phyloP scores from a whole-genome alignment of 1,140 invertebrate species.

The Leptinotarsa undecemlineata region DNA sequence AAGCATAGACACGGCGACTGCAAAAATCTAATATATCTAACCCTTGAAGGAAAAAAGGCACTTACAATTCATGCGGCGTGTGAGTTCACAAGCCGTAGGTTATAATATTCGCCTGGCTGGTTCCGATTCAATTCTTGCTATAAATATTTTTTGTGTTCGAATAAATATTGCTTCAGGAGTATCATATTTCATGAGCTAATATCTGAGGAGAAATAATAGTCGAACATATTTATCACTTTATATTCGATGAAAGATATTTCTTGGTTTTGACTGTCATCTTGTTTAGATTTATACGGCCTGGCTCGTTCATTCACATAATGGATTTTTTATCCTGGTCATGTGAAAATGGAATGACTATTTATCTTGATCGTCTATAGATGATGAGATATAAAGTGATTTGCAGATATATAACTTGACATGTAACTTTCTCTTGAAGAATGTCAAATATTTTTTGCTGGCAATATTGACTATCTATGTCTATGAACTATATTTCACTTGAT shows the following conservation, averaged over 20 bases:
- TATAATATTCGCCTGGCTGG: conserved; percentile 7
- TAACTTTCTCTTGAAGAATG: too few species aligned
- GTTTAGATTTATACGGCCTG: background rate
- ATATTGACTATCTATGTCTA: too few species aligned
- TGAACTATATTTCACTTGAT: too few species aligned
- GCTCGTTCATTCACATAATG: too few species aligned
- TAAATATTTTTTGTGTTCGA: conserved; percentile 10
- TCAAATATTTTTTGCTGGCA: too few species aligned
- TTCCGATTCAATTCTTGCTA: conserved; percentile 13
- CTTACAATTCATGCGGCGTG: conserved; percentile 13
- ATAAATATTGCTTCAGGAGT: background rate
- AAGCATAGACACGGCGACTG: conserved; percentile 18
- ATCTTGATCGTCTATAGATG: too few species aligned
- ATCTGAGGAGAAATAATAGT: background rate
- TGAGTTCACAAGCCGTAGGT: conserved; percentile 13
- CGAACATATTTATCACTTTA: background rate
- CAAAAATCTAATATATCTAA: conserved; percentile 17
- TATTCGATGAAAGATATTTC: background rate
- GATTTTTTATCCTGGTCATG: too few species aligned
- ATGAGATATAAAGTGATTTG: too few species aligned
- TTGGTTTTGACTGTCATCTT: background rate
- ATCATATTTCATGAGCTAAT: background rate
- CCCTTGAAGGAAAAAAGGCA: conserved; percentile 15
- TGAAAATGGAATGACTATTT: too few species aligned
- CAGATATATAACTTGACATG: too few species aligned